Base-by-base conservation (phyloP, 2,797 vertebrate genomes). In the Rhyacichthys aspro region DNA sequence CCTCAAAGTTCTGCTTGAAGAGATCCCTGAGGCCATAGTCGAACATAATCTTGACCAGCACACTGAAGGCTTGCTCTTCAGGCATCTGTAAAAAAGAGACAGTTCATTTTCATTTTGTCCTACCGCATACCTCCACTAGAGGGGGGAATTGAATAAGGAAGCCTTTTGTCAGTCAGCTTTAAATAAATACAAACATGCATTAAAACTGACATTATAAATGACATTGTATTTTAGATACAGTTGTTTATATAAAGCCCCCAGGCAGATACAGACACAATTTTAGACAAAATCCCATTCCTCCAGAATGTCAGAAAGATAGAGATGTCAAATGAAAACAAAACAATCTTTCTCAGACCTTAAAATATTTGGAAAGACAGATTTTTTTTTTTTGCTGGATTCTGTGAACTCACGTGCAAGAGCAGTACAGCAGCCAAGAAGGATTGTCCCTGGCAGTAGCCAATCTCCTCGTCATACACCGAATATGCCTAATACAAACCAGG, bases 11-110 rank as follows among this genome's bases (percentile, higher is more conserved):
- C 89, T 99, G 98, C 87, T 99, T 99, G 93, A 99, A 99, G 87
- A 99, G 96, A 87, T 99, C 97, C 94, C 98, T 94, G 94, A 99
- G 98, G 79, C 97, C 97, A 8, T 99, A 99, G 80, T 98, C 95
- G 88, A 99, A 99, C 98, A 99, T 99, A 90, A 99, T 99, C 93
- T 99, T 99, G 72, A 99, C 98, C 88, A 99, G 91, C 76, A 99
- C 97, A 59, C 98, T 99, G 88, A 99, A 99, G 2, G 98, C 98
- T 86, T 99, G 98, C 78, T 99, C 98, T 89, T 99, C 97, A 19
- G 98, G 98, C 98, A 99, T 99, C 98, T 99, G 83, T 55, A 44
- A 12, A 43, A 8, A 43, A 19, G 39, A 18, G 12, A 34, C 1
- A n/a, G 45, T 11, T 43, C 16, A 2, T 0, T 3, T 8, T 7